Base-by-base conservation (phyloP, 2,113 vertebrate species). In the Channa argus region DNA sequence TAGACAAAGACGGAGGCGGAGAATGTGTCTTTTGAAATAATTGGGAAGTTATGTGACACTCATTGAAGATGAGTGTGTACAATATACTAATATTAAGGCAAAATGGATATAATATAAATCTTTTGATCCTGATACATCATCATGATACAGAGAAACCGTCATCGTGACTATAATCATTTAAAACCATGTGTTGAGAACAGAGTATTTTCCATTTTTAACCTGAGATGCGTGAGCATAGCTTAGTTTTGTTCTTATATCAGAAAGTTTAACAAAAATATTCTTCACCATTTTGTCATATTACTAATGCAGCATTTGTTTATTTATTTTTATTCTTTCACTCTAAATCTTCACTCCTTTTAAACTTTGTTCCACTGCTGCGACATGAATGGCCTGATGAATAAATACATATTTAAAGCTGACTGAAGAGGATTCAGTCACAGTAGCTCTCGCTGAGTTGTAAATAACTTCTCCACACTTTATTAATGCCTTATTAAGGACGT, bases 1-100 rank as follows among this genome's bases (percentile, higher is more conserved):
- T 24, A 24, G 46, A 75, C 58, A 43, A 34, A 52, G 55, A 78
- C 37, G 41, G 33, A 38, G 37, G 38, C 7, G 10, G 41, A 15
- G 38, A 45, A 24, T 24, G 24, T 24, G 53, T 38, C 33, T 47
- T 52, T 61, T 14, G 46, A 14, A 59, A 51, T 63, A 14, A 46
- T 14, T 55, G 46, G 44, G 5, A 46, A 10, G 55, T 58, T 15
- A 74, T 43, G 36, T 15, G 15, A 71, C 15, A 58, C n/a, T 38
- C 3, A 8, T 41, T 33, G 24, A 14, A 37, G 44, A 11, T 36
- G 44, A 52, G 43, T 14, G 24, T 24, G 24, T 24, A 24, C 24
- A 24, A 24, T 24, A 24, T 24, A 24, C 24, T 24, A 24, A 24
- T 24, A 24, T 24, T 24, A 24, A 24, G 24, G 24, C 24, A 24